Evolutionary conservation across 2,113 vertebrate species (phyloP), one percentile per base, ranked within the genome.

Genomic region (Hucho hucho): DNA sequence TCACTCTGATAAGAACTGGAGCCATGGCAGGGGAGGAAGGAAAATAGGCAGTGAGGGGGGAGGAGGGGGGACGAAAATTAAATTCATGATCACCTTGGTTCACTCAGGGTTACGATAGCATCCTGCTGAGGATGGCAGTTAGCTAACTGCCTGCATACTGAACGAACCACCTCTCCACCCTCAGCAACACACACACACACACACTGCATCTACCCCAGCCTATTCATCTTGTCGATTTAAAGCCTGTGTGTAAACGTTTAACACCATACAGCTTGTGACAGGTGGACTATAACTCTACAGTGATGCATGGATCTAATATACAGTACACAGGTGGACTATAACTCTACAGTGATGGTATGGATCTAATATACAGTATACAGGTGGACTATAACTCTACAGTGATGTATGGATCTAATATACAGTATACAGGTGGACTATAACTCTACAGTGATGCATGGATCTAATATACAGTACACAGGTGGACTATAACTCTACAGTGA

Each of bases 121-220:
- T 73, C 59, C 59, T 73, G 71, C 71, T 73, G 71, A 73, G 71
- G 29, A 11, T 6, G 28, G 69, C 69, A 71, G 49, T 71, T 22
- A 47, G 16, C 18, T 13, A n/a, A 18, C 37, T 3, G 32, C 29
- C 66, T 28, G 63, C 12, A 64, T 18, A 32, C 14, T 28, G 32
- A 69, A 32, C 5, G 2, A 26, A 72, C 12, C 53, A 16, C 69
- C 24, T 25, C 24, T 47, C n/a, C 22, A 63, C 25, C 58, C n/a
- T 18, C 12, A 72, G 12, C 13, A 11, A 73, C 46, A 67, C 22
- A 49, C 64, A 20, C 56, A 25, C 72, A 73, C 56, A 61, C 56
- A 46, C 65, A 78, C 65, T 32, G 37, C n/a, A 69, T 46, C 32
- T 24, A n/a, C 37, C 20, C 3, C 32, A n/a, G 20, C 20, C 66